A percentile compares a stretch with the other conserved stretches of the same genome.
These are phyloP conservation scores for Dendrophyllia cribrosa DNA, from an alignment of 64 coral and sea anemone species.

Conservation along the genomic window DNA sequence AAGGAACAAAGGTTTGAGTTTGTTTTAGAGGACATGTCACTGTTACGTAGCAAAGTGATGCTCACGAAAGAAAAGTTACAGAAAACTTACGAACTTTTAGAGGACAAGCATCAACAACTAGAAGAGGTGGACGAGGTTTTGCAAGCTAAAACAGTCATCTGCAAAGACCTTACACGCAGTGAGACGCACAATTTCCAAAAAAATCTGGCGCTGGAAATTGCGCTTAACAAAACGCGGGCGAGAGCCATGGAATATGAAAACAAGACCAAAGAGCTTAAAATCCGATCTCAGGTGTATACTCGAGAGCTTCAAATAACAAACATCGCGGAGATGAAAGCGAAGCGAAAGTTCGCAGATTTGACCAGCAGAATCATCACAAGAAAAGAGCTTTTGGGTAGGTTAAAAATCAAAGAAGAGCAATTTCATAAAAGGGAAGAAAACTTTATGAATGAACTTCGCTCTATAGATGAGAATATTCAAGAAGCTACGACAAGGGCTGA, in stretches of 20 bases:
- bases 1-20: conserved; percentile 1
- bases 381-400: not conserved
- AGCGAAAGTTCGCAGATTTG: not conserved
- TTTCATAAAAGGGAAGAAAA: not conserved
- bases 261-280: not conserved
- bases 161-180: not conserved
- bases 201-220: not conserved
- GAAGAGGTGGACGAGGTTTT: conserved; percentile 13
- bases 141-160: not conserved
- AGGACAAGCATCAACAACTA: not conserved
- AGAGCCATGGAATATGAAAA: conserved; percentile 16
- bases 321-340: conserved; percentile 13
- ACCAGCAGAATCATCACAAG: not conserved
- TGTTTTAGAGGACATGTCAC: not conserved
- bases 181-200: not conserved
- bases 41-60: not conserved
- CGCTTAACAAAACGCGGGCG: not conserved
- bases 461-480: not conserved
- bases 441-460: too few species aligned
- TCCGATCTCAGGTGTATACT: not conserved
- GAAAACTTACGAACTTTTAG: conserved; percentile 1
- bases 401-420: not conserved
- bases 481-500: conserved; percentile 2
- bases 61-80: not conserved
- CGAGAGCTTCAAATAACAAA: conserved; percentile 11